These are phyloP conservation scores for Capreolus pygargus DNA, from an alignment of 2,113 vertebrate species.

Conservation along the genomic window DNA sequence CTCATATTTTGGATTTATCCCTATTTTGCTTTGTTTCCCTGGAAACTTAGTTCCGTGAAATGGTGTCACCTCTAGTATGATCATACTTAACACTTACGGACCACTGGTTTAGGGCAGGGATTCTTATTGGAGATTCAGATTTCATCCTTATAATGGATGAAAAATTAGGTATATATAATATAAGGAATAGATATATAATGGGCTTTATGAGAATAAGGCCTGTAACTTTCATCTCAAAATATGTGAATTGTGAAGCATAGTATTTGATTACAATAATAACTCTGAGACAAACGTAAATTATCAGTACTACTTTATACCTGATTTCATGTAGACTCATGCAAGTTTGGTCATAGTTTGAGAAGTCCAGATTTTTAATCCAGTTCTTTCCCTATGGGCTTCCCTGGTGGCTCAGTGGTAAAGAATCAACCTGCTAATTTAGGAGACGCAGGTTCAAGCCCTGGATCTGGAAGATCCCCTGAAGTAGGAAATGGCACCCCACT, in stretches of 20 bases:
- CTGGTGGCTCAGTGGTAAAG: background rate
- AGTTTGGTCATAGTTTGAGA: slow-evolving; percentile 5
- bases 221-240: background rate
- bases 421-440: background rate
- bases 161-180: background rate
- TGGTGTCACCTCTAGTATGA: background rate
- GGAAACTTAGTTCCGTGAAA: slow-evolving; percentile 13
- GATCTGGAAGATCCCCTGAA: background rate
- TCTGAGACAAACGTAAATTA: slow-evolving; percentile 30
- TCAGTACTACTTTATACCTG: background rate
- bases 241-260: background rate
- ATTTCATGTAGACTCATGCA: background rate
- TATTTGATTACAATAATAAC: background rate
- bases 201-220: background rate
- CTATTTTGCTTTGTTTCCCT: slow-evolving; percentile 33
- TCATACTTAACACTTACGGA: background rate
- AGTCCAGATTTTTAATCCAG: background rate
- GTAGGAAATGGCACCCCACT: background rate
- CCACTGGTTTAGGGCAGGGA: background rate
- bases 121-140: background rate
- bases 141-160: background rate
- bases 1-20: background rate
- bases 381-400: background rate
- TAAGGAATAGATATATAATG: background rate
- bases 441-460: background rate